These are phyloP conservation scores for Armadillidium nasatum DNA, from an alignment of 1,140 invertebrate genomes.

Conservation along the genomic window DNA sequence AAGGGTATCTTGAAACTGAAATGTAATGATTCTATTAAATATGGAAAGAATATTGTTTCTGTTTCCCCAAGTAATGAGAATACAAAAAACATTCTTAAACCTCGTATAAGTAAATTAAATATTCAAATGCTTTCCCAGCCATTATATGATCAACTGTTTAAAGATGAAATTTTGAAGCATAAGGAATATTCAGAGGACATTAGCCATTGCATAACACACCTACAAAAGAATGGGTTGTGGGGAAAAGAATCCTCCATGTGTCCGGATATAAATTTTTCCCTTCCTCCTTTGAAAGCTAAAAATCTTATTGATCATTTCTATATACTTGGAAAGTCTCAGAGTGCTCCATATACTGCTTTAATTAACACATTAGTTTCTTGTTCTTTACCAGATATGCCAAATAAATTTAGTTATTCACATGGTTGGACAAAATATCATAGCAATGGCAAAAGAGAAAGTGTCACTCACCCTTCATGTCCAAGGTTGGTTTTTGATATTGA, in stretches of 20 bases:
- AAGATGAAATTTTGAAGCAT: not conserved
- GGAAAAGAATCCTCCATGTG: constrained; percentile 57
- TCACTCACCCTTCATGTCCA: constrained; percentile 69
- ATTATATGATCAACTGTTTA: constrained; percentile 17
- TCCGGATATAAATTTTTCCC: constrained; percentile 65
- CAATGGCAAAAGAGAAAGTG: constrained; percentile 51
- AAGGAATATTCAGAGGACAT: constrained; percentile 48
- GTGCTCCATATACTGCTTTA: constrained; percentile 64
- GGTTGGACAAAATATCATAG: constrained; percentile 83
- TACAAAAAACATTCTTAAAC: not conserved
- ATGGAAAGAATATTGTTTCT: not conserved
- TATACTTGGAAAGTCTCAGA: constrained; percentile 70
- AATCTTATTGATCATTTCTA: constrained; percentile 84
- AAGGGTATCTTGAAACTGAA: no score
- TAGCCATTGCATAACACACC: constrained; percentile 57
- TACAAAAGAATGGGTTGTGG: constrained; percentile 65
- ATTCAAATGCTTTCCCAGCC: constrained; percentile 27
- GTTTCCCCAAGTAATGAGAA: constrained; percentile 8
- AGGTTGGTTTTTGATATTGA: constrained; percentile 94
- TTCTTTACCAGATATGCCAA: constrained; percentile 35
- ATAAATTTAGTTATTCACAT: constrained; percentile 45
- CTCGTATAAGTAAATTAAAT: constrained; percentile 1
- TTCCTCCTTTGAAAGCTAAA: constrained; percentile 69
- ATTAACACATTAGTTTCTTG: constrained; percentile 57
- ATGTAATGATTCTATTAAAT: not conserved